phyloP scores from a whole-genome alignment of 1,140 invertebrate species.

The Drosophila suzukii region DNA sequence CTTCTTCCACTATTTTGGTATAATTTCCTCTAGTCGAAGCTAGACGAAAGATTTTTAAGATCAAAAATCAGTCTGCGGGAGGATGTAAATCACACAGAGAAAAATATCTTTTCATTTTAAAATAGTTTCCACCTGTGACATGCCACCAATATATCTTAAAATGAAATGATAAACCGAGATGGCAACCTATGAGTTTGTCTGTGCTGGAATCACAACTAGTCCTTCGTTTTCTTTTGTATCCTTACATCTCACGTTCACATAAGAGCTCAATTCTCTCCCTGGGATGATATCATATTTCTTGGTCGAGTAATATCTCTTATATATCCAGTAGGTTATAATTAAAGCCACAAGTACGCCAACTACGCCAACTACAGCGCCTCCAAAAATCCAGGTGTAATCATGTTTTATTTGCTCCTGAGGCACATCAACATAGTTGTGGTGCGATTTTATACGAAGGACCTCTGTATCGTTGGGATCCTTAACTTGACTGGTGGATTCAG shows the following conservation, averaged over 20 bases:
- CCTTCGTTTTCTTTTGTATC: constrained; percentile 12
- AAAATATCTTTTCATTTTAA: constrained; percentile 5
- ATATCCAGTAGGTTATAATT: not conserved
- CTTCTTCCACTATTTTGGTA: constrained; percentile 44
- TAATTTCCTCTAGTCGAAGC: constrained; percentile 25
- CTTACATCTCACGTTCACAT: not conserved
- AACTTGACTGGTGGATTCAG: constrained; percentile 4
- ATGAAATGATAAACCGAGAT: constrained; percentile 17
- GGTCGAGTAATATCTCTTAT: not conserved
- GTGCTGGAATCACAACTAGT: constrained; percentile 30
- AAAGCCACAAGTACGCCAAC: too few species aligned
- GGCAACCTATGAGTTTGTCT: constrained; percentile 21
- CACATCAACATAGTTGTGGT: not conserved
- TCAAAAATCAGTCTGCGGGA: constrained; percentile 45
- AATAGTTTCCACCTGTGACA: constrained; percentile 3
- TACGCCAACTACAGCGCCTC: too few species aligned
- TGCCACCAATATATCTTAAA: not conserved
- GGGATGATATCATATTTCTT: constrained; percentile 15
- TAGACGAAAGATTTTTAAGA: constrained; percentile 37
- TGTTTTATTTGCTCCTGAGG: not conserved
- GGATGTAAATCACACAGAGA: constrained; percentile 31
- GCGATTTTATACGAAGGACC: not conserved
- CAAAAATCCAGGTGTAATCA: not conserved
- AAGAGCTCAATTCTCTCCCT: constrained; percentile 5
- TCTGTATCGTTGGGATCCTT: not conserved